These are phyloP conservation scores for Abscondita cerata DNA, from an alignment of 2,888 invertebrate genomes.

Conservation along the genomic window DNA sequence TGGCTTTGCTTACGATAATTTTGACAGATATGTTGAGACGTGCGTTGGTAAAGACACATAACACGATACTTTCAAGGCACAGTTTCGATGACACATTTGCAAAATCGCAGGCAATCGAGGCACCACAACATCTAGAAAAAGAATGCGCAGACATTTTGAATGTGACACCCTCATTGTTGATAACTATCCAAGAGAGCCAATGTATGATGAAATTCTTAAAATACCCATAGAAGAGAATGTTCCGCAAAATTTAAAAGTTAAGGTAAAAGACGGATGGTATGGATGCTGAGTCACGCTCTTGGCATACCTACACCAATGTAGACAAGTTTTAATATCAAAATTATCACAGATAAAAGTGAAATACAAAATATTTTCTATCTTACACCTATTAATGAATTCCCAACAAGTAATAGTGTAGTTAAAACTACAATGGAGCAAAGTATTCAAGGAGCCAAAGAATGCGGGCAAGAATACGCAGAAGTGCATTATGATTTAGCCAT, in stretches of 20 bases:
- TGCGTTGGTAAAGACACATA: slow-evolving; percentile 38
- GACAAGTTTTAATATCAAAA: slow-evolving; percentile 35
- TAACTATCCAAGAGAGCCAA: not conserved
- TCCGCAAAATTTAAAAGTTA: slow-evolving; percentile 1
- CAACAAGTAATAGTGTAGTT: not conserved
- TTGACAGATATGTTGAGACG: slow-evolving; percentile 40
- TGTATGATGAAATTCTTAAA: not conserved
- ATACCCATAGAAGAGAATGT: not conserved
- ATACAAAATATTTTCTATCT: not conserved
- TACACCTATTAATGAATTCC: not conserved
- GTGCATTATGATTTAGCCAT: slow-evolving; percentile 11
- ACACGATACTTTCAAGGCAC: slow-evolving; percentile 22
- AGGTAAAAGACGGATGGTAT: slow-evolving; percentile 13
- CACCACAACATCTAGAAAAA: too few relatives aligned
- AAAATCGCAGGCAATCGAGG: too few relatives aligned
- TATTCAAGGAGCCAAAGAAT: not conserved
- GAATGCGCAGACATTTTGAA: not conserved
- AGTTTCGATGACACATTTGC: too few relatives aligned
- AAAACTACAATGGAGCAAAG: not conserved
- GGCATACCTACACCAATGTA: slow-evolving; percentile 37
- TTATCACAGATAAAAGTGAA: slow-evolving; percentile 14
- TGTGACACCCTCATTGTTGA: not conserved
- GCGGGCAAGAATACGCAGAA: not conserved
- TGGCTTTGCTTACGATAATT: slow-evolving; percentile 41
- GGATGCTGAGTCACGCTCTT: slow-evolving; percentile 34